Conservation (phyloP, 1,140 invertebrate genomes). For the Zaprionus camerounensis region DNA sequence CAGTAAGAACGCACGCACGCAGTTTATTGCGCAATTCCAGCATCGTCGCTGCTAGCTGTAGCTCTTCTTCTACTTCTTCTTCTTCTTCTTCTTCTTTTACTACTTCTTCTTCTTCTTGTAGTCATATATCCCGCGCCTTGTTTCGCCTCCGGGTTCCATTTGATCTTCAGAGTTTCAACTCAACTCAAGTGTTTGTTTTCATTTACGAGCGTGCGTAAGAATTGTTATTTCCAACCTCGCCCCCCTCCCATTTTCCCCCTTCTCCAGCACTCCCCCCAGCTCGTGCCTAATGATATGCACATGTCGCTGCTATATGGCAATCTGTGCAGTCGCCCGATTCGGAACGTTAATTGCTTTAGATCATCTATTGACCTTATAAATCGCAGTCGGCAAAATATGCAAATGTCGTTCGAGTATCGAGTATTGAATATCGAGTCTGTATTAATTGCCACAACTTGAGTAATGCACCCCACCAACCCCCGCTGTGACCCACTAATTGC, state of each 20-base stretch:
- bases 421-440: not conserved
- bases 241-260: no score
- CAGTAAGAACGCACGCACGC: constrained; percentile 32
- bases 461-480: not conserved
- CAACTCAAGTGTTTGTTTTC: constrained; percentile 60
- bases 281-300: constrained; percentile 46
- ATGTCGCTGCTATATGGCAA: constrained; percentile 32
- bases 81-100: not conserved
- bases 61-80: not conserved
- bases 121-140: not conserved
- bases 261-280: not conserved
- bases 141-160: constrained; percentile 5
- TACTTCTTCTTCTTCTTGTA: not conserved
- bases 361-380: constrained; percentile 12
- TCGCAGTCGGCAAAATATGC: constrained; percentile 6
- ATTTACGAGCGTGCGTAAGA: constrained; percentile 56
- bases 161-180: constrained; percentile 17
- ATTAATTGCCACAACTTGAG: constrained; percentile 5
- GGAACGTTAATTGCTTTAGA: constrained; percentile 32
- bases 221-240: constrained; percentile 23
- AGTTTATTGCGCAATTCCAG: constrained; percentile 40
- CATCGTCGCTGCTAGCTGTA: constrained; percentile 2
- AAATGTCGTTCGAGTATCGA: constrained; percentile 9
- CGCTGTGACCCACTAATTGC: not conserved
- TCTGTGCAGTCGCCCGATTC: constrained; percentile 41